Evolutionary conservation across 1,140 invertebrate species (phyloP).

Genomic region (Tetramorium simillimum): DNA sequence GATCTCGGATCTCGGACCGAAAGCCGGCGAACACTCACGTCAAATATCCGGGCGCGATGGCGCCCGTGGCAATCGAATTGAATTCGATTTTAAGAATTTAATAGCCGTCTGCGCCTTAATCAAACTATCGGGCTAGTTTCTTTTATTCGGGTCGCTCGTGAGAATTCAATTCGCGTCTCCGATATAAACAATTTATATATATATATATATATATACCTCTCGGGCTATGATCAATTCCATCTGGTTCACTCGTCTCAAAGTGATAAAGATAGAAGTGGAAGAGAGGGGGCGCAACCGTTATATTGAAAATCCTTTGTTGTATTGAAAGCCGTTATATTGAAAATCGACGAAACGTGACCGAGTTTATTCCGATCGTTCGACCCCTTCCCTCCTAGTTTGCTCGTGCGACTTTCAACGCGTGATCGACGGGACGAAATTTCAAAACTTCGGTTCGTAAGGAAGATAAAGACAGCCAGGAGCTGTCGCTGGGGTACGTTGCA

Average conservation of each 20-base stretch:
- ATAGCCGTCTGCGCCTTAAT: neutral
- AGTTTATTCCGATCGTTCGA: conserved; percentile 28
- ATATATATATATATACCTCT: neutral
- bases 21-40: neutral
- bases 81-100: conserved; percentile 23
- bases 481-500: conserved; percentile 32
- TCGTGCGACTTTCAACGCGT: conserved; percentile 23
- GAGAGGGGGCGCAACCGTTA: neutral
- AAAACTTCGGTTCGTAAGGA: neutral
- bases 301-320: conserved; percentile 29
- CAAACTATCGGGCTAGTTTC: neutral
- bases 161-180: neutral
- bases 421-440: conserved; percentile 57
- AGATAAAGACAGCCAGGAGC: conserved; percentile 24
- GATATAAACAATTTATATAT: conserved; percentile 14
- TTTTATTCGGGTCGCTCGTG: neutral
- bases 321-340: conserved; percentile 34
- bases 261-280: neutral
- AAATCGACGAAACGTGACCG: conserved; percentile 26
- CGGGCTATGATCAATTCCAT: neutral
- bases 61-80: neutral
- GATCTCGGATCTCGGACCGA: conserved; percentile 36
- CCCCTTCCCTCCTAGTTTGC: conserved; percentile 8
- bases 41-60: neutral
- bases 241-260: neutral